Evolutionary conservation across 2,113 vertebrate species (phyloP).

Genomic region (Helogale parvula): DNA sequence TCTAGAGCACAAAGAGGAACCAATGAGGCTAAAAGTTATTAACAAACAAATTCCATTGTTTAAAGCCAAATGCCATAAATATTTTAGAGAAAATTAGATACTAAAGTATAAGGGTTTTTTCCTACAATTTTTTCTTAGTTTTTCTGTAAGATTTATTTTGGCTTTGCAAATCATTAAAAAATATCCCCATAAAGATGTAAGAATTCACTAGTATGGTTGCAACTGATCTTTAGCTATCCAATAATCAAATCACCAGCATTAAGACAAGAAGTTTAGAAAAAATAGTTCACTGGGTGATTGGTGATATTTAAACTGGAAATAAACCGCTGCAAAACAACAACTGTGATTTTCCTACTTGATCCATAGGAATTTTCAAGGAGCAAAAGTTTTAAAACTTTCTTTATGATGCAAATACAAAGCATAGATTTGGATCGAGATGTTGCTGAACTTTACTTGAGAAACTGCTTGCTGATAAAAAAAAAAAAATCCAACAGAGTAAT

Average conservation of each 20-base stretch:
- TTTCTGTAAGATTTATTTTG: not conserved
- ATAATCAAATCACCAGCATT: not conserved
- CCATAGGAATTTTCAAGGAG: not conserved
- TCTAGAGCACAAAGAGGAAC: not conserved
- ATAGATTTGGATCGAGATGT: not conserved
- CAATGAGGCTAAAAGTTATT: conserved; percentile 56
- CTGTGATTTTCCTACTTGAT: not conserved
- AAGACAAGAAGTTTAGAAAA: not conserved
- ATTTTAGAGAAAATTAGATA: conserved; percentile 51
- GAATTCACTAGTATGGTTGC: not conserved
- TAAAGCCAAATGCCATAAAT: not conserved
- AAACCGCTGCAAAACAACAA: not conserved
- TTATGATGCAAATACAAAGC: not conserved
- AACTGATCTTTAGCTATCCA: not conserved
- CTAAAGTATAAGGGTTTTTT: not conserved
- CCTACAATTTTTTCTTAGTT: not conserved
- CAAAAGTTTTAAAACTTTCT: not conserved
- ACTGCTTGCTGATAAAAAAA: not conserved
- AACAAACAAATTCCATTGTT: conserved; percentile 37
- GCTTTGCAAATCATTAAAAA: not conserved
- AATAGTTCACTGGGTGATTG: not conserved
- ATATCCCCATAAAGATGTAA: not conserved
- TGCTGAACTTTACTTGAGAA: not conserved
- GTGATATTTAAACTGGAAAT: not conserved
- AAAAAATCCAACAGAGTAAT: not conserved